Evolutionary conservation across 1,140 invertebrate genomes (phyloP).

Genomic region (Drepana arcuata): DNA sequence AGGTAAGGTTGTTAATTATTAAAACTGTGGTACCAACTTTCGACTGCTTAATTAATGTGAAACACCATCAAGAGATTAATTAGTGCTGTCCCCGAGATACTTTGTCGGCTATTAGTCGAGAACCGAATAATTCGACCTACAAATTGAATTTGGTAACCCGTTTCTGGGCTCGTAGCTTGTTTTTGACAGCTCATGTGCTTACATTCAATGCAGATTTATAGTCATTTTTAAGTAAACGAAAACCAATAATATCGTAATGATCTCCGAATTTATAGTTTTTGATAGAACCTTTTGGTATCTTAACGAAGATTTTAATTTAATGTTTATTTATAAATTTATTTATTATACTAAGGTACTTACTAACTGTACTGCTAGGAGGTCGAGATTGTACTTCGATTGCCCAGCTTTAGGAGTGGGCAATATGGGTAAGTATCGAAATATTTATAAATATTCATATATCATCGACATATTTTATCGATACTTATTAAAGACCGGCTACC

Average conservation of each 20-base stretch:
- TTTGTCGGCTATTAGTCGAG: slow-evolving; percentile 52
- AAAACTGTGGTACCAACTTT: too few relatives aligned
- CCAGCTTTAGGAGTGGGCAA: slow-evolving; percentile 13
- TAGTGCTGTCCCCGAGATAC: slow-evolving; percentile 45
- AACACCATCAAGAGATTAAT: slow-evolving; percentile 53
- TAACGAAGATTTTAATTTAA: slow-evolving; percentile 15
- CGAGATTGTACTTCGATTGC: background rate
- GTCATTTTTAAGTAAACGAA: too few relatives aligned
- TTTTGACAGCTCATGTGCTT: slow-evolving; percentile 19
- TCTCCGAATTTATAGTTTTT: slow-evolving; percentile 26
- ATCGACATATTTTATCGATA: slow-evolving; percentile 69
- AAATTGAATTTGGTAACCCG: slow-evolving; percentile 48
- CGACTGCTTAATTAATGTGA: slow-evolving; percentile 34
- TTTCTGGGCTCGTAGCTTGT: slow-evolving; percentile 22
- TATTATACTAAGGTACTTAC: too few relatives aligned
- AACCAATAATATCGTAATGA: too few relatives aligned
- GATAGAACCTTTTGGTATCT: slow-evolving; percentile 20
- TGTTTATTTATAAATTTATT: slow-evolving; percentile 13
- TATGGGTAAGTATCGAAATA: slow-evolving; percentile 56
- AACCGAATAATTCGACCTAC: slow-evolving; percentile 38
- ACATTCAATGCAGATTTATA: slow-evolving; percentile 35
- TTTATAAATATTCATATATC: slow-evolving; percentile 66
- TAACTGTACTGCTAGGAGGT: slow-evolving; percentile 7
- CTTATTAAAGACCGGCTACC: slow-evolving; percentile 69
- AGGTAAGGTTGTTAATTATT: too few relatives aligned